Evolutionary conservation across 2,113 vertebrate species (phyloP).

Genomic region (Gracilinanus agilis): DNA sequence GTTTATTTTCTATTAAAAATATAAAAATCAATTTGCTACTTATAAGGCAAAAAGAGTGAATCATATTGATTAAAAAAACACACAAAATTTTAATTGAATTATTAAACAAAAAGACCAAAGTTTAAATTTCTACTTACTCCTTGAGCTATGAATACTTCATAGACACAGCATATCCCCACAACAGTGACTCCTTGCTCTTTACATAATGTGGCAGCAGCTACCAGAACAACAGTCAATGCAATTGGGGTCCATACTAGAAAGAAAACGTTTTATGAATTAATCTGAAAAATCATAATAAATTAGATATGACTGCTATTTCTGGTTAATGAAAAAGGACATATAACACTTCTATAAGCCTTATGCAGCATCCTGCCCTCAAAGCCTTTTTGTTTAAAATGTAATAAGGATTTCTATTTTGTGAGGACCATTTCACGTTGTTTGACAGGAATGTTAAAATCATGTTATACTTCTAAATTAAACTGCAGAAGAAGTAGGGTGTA

Average conservation of each 20-base stretch:
- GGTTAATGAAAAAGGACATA: constrained; percentile 5
- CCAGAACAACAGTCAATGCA: constrained; percentile 92
- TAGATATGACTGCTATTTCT: constrained; percentile 27
- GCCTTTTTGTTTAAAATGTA: constrained; percentile 5
- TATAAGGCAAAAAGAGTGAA: neutral
- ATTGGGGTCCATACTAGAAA: constrained; percentile 95
- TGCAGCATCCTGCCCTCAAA: neutral
- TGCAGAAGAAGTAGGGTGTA: neutral
- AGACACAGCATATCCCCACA: constrained; percentile 96
- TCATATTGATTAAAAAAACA: neutral
- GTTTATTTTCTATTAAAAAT: neutral
- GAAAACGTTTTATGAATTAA: constrained; percentile 33
- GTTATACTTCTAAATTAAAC: neutral
- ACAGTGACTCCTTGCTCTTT: constrained; percentile 99
- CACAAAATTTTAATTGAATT: constrained; percentile 5
- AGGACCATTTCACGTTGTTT: constrained; percentile 41
- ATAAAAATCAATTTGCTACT: neutral
- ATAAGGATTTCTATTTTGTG: constrained; percentile 30
- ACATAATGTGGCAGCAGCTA: constrained; percentile 95
- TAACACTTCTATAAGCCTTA: constrained; percentile 14
- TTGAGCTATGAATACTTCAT: constrained; percentile 98
- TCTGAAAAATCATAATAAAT: constrained; percentile 54
- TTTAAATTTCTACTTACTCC: constrained; percentile 88
- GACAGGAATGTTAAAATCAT: neutral
- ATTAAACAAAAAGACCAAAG: constrained; percentile 45